A percentile compares a stretch with the other conserved stretches of the same genome.
phyloP scores from a whole-genome alignment of 1,140 invertebrate species.

The Nomia melanderi region DNA sequence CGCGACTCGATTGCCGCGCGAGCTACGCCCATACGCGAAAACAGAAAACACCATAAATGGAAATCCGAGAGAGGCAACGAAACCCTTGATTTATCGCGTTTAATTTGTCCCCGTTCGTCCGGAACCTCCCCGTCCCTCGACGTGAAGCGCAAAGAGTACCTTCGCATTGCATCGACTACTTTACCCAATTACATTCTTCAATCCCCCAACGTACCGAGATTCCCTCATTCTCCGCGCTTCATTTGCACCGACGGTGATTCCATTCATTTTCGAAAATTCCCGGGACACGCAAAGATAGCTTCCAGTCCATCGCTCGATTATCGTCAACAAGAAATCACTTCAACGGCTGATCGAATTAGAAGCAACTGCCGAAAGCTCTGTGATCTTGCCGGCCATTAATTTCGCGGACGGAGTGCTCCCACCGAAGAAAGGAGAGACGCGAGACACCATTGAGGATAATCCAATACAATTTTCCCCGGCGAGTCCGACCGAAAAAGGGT shows the following conservation, averaged over 20 bases:
- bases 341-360: background rate
- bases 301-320: too few species aligned
- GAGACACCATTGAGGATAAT: conserved; percentile 56
- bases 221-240: background rate
- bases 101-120: background rate
- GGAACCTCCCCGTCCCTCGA: background rate
- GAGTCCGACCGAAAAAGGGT: conserved; percentile 36
- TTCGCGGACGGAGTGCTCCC: conserved; percentile 27
- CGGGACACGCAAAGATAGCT: too few species aligned
- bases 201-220: background rate
- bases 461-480: conserved; percentile 60
- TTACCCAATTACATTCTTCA: background rate
- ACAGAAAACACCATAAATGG: background rate
- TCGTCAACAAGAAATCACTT: background rate
- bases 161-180: background rate
- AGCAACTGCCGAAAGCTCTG: background rate
- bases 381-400: conserved; percentile 49
- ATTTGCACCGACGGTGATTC: background rate
- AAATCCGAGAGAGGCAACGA: background rate
- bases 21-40: background rate
- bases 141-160: background rate
- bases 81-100: conserved; percentile 1
- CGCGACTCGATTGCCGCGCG: background rate
- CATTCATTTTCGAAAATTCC: too few species aligned
- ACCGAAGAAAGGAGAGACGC: background rate